These are phyloP conservation scores for Urocyon cinereoargenteus DNA, from an alignment of 2,797 vertebrate genomes.

Conservation along the genomic window DNA sequence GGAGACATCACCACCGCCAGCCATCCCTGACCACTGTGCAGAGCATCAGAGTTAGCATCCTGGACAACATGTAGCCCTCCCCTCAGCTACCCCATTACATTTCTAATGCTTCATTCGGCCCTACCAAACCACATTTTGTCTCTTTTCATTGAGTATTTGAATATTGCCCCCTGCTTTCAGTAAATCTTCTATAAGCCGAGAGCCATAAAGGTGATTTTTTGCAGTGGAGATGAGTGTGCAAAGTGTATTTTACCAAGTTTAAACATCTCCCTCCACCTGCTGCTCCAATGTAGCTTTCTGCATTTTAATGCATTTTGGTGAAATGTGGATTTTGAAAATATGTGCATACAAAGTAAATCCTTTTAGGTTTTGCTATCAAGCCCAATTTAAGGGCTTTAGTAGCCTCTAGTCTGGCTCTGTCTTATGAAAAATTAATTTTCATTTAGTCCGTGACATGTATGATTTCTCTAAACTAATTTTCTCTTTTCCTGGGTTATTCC, in stretches of 20 bases:
- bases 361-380: conserved; percentile 51
- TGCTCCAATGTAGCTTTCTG: conserved; percentile 37
- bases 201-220: conserved; percentile 35
- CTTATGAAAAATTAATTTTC: conserved; percentile 78
- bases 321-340: conserved; percentile 67
- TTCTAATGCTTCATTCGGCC: neutral
- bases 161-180: conserved; percentile 28
- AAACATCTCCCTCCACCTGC: neutral
- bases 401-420: neutral
- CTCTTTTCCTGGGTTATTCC: conserved; percentile 47
- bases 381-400: conserved; percentile 17
- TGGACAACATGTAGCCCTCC: neutral
- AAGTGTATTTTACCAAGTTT: conserved; percentile 52
- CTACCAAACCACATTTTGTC: conserved; percentile 31
- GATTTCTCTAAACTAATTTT: conserved; percentile 65
- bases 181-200: conserved; percentile 47
- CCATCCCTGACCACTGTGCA: neutral
- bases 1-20: neutral
- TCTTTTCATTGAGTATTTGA: neutral
- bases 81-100: neutral
- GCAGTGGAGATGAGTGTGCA: conserved; percentile 30
- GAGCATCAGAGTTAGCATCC: neutral
- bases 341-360: neutral
- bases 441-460: conserved; percentile 59
- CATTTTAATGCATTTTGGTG: conserved; percentile 49